Evolutionary conservation across 2,797 vertebrate species (phyloP).

Genomic region (Premnoplex brunnescens): DNA sequence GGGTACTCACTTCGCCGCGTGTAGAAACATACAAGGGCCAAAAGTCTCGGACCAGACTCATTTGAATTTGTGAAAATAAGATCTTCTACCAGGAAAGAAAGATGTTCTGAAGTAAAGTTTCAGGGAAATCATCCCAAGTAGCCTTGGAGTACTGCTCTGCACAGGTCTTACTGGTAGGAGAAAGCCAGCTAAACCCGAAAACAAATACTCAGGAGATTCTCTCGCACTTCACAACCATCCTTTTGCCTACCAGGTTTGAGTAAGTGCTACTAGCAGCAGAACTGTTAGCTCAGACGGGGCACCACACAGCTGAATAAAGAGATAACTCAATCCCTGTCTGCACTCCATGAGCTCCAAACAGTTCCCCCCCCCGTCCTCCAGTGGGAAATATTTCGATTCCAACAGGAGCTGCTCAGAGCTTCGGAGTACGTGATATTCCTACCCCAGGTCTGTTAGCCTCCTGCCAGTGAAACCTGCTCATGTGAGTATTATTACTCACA

Average conservation of each 20-base stretch:
- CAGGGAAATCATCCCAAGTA: rapidly evolving
- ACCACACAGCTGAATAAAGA: background rate
- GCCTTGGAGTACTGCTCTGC: background rate
- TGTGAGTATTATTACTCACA: background rate
- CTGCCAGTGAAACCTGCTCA: background rate
- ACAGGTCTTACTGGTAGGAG: background rate
- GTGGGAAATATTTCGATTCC: background rate
- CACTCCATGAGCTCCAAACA: rapidly evolving
- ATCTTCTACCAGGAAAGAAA: background rate
- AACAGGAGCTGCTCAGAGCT: background rate
- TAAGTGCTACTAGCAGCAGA: background rate
- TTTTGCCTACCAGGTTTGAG: background rate
- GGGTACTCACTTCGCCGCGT: rapidly evolving
- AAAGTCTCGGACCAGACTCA: background rate
- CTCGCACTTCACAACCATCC: background rate
- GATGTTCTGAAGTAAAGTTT: background rate
- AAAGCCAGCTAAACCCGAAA: background rate
- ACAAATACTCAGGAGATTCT: background rate
- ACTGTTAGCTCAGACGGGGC: background rate
- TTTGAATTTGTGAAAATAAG: background rate
- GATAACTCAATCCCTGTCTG: background rate
- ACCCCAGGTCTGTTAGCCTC: background rate
- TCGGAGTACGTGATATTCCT: background rate
- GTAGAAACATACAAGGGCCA: rapidly evolving
- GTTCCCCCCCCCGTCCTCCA: background rate